Percentiles rank a stretch among this genome's conserved stretches.
phyloP scores from a whole-genome alignment of 2,888 invertebrate species.

The Scrobipalpa costella region DNA sequence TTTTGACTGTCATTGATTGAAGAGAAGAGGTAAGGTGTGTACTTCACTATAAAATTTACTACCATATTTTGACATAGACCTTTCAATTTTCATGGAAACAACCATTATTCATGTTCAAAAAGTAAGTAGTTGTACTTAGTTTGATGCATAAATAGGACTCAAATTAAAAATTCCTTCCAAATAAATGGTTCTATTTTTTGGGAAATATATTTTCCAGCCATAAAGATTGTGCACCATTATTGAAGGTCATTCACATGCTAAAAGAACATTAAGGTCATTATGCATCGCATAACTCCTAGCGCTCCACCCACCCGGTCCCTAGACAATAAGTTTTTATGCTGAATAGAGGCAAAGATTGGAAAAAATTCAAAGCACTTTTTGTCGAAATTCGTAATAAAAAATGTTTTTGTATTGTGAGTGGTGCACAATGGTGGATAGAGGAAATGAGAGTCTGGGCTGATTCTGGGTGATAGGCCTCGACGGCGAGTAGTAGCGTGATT shows the following conservation, averaged over 20 bases:
- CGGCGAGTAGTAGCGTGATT: not conserved
- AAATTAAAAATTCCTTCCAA: too few species aligned
- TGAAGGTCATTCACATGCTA: constrained; percentile 21
- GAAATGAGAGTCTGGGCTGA: constrained; percentile 79
- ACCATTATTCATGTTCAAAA: too few species aligned
- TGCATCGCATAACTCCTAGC: constrained; percentile 23
- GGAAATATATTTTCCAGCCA: not conserved
- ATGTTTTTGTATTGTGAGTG: constrained; percentile 79
- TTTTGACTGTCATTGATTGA: too few species aligned
- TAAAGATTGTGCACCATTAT: constrained; percentile 7
- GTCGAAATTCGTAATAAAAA: constrained; percentile 75
- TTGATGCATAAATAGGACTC: too few species aligned
- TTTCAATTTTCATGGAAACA: too few species aligned
- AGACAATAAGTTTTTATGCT: constrained; percentile 74
- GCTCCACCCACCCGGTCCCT: constrained; percentile 52
- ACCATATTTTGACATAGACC: too few species aligned
- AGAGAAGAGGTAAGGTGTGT: too few species aligned
- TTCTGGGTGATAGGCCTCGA: not conserved
- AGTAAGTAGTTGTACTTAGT: too few species aligned
- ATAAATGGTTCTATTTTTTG: too few species aligned
- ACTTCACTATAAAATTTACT: too few species aligned
- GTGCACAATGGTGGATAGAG: constrained; percentile 74
- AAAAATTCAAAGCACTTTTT: constrained; percentile 79
- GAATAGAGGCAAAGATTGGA: constrained; percentile 78
- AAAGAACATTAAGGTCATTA: constrained; percentile 20